A percentile compares a stretch with the other conserved stretches of the same genome.
Conservation (phyloP, 2,888 invertebrate genomes). For the Eupithecia exiguata region DNA sequence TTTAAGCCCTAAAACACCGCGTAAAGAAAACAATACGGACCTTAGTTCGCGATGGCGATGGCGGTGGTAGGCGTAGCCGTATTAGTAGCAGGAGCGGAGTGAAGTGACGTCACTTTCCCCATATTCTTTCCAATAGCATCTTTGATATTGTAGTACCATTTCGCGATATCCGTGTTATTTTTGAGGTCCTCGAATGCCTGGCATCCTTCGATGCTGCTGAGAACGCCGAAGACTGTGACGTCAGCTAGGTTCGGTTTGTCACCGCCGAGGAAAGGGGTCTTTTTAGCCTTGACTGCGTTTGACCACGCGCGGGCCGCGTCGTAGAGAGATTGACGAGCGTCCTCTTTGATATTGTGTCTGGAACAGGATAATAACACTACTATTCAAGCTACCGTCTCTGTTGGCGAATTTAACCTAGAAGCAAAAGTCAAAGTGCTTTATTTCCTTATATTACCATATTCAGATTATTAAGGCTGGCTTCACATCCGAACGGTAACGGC, state of each 20-base stretch:
- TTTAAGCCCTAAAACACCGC: neutral
- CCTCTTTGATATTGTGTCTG: constrained; percentile 92
- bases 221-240: constrained; percentile 94
- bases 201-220: constrained; percentile 97
- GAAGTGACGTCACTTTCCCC: constrained; percentile 73
- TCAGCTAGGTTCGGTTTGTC: constrained; percentile 95
- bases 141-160: constrained; percentile 92
- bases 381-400: neutral
- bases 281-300: constrained; percentile 86
- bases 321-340: constrained; percentile 95
- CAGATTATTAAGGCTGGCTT: neutral
- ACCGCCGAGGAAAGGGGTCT: constrained; percentile 93
- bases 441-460: neutral
- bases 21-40: neutral
- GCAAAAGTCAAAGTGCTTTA: neutral
- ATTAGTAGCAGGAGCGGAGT: constrained; percentile 20
- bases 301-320: constrained; percentile 94
- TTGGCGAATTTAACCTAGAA: neutral
- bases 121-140: constrained; percentile 83
- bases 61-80: neutral
- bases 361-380: constrained; percentile 43
- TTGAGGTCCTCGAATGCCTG: constrained; percentile 92
- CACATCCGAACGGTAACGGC: neutral
- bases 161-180: constrained; percentile 88
- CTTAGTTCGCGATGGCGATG: constrained; percentile 11